Percentiles rank a stretch among this genome's conserved stretches.
These are phyloP conservation scores for Lepisosteus oculatus DNA, from an alignment of 2,113 vertebrate species.

Conservation along the genomic window DNA sequence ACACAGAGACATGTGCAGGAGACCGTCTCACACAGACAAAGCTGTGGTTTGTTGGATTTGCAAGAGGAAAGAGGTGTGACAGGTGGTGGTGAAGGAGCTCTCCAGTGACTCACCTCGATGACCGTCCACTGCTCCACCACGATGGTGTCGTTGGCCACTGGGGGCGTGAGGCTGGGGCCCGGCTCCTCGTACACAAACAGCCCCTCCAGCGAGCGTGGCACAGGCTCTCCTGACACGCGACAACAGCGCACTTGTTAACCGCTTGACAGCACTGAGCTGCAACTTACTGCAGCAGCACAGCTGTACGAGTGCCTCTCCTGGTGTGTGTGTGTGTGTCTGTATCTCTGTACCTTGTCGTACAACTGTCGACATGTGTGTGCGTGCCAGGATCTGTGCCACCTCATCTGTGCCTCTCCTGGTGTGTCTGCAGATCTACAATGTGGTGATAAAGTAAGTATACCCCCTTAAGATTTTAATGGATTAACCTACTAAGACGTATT, in stretches of 20 bases:
- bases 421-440: no score
- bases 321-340: not conserved
- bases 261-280: no score
- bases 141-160: conserved; percentile 87
- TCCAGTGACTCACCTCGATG: conserved; percentile 76
- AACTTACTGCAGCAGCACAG: no score
- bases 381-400: not conserved
- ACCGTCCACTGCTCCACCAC: conserved; percentile 97
- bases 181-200: conserved; percentile 93
- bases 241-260: not conserved
- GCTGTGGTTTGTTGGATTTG: no score
- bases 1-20: not conserved
- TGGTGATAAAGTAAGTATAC: no score
- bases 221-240: conserved; percentile 73
- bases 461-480: no score
- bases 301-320: not conserved
- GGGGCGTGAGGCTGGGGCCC: conserved; percentile 40
- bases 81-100: no score
- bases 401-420: no score
- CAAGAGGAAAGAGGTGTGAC: no score
- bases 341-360: not conserved
- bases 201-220: conserved; percentile 86
- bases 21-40: not conserved
- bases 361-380: not conserved
- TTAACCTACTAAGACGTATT: no score